A percentile compares a stretch with the other conserved stretches of the same genome.
phyloP scores from a whole-genome alignment of 2,797 vertebrate species.

The Thunnus albacares region DNA sequence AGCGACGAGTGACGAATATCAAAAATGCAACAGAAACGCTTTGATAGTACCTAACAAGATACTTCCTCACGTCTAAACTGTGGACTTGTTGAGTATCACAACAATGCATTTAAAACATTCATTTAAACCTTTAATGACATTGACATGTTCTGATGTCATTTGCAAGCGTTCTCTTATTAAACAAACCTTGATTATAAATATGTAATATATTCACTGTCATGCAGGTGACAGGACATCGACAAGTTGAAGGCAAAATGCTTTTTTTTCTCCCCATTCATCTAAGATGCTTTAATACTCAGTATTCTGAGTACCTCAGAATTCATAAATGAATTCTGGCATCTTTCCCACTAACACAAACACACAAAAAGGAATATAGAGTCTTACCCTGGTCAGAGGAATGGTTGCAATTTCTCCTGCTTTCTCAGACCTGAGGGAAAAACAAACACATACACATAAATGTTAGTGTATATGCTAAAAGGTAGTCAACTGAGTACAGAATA shows the following conservation, averaged over 20 bases:
- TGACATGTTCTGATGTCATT: neutral
- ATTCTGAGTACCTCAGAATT: neutral
- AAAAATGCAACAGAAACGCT: neutral
- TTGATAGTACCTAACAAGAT: neutral
- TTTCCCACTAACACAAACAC: neutral
- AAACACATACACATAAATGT: slow-evolving; percentile 21
- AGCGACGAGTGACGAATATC: neutral
- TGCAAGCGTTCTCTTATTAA: too few relatives aligned
- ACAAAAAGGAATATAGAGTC: neutral
- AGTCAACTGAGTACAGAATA: neutral
- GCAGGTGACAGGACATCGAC: neutral
- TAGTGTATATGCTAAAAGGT: neutral
- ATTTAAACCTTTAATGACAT: neutral
- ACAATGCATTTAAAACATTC: neutral
- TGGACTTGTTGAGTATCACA: neutral
- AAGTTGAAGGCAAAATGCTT: neutral
- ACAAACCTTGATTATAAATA: neutral
- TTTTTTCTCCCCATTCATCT: neutral
- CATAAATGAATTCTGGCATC: neutral
- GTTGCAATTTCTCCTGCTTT: slow-evolving; percentile 85
- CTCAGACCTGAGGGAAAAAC: slow-evolving; percentile 70
- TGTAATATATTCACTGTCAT: too few relatives aligned
- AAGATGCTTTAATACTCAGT: neutral
- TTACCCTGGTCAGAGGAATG: slow-evolving; percentile 83
- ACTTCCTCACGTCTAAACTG: neutral